Percentiles rank a stretch among this genome's conserved stretches.
phyloP scores from a whole-genome alignment of 2,113 vertebrate species.

The Cryptomyrus ogoouensis region DNA sequence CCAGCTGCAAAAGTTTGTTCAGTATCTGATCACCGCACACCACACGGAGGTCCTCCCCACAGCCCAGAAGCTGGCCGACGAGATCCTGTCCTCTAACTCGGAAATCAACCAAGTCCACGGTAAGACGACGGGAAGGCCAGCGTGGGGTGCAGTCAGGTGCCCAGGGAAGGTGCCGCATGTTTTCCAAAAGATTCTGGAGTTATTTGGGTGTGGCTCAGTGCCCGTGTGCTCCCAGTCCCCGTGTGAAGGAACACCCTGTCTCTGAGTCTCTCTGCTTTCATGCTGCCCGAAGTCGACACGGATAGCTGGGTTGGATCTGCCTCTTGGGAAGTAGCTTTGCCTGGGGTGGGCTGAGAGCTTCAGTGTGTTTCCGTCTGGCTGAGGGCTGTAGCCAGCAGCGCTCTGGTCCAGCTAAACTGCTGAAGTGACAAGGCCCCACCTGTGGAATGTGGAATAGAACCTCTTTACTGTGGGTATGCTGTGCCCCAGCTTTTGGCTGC shows the following conservation, averaged over 20 bases:
- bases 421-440: background rate
- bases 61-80: slow-evolving; percentile 93
- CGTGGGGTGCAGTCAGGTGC: background rate
- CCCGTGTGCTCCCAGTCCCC: background rate
- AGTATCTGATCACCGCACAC: slow-evolving; percentile 97
- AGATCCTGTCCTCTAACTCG: slow-evolving; percentile 97
- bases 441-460: background rate
- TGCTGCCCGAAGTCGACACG: slow-evolving; percentile 10
- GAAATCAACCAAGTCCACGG: slow-evolving; percentile 98
- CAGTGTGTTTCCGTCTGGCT: background rate
- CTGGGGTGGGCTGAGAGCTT: background rate
- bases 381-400: background rate
- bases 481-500: background rate
- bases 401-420: background rate
- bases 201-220: background rate
- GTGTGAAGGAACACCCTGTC: background rate
- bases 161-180: background rate
- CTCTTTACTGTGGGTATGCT: background rate
- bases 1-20: slow-evolving; percentile 98
- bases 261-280: slow-evolving; percentile 5
- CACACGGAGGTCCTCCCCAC: slow-evolving; percentile 98
- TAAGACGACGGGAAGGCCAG: slow-evolving; percentile 48
- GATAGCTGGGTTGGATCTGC: background rate
- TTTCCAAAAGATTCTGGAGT: background rate
- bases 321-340: background rate